Percentiles rank a stretch among this genome's conserved stretches.
Conservation (phyloP, 2,797 vertebrate species). For the Tokudaia tokunoshimensis region DNA sequence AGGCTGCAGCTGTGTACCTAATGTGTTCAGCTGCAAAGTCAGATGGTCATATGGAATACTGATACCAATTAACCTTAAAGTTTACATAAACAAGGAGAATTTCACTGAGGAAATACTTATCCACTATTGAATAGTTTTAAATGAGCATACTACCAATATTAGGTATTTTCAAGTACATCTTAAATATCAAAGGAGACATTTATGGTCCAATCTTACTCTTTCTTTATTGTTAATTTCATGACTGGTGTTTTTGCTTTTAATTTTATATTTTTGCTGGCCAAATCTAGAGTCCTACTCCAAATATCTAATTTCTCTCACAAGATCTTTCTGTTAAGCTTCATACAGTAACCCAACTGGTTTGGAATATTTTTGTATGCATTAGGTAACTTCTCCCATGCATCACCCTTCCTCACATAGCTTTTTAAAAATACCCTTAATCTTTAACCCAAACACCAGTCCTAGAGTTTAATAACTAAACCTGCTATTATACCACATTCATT, state of each 20-base stretch:
- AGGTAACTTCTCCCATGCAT: not conserved
- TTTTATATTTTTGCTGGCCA: slow-evolving; percentile 45
- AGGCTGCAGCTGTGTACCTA: not conserved
- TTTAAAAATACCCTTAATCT: not conserved
- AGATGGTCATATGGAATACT: not conserved
- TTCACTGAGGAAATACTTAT: not conserved
- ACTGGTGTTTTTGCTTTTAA: not conserved
- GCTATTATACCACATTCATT: not conserved
- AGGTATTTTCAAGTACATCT: not conserved
- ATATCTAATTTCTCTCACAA: not conserved
- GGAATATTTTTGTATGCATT: not conserved
- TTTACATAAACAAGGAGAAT: not conserved
- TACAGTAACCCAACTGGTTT: not conserved
- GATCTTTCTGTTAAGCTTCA: not conserved
- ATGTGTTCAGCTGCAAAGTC: not conserved
- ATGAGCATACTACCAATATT: not conserved
- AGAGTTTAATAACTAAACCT: not conserved
- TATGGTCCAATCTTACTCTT: not conserved
- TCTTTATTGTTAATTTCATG: slow-evolving; percentile 25
- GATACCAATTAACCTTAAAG: slow-evolving; percentile 36
- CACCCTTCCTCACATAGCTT: not conserved
- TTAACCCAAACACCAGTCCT: not conserved
- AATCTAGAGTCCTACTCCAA: not conserved
- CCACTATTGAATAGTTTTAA: not conserved
- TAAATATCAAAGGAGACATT: not conserved